phyloP scores from a whole-genome alignment of 1,140 invertebrate genomes.

The Andricus grossulariae region DNA sequence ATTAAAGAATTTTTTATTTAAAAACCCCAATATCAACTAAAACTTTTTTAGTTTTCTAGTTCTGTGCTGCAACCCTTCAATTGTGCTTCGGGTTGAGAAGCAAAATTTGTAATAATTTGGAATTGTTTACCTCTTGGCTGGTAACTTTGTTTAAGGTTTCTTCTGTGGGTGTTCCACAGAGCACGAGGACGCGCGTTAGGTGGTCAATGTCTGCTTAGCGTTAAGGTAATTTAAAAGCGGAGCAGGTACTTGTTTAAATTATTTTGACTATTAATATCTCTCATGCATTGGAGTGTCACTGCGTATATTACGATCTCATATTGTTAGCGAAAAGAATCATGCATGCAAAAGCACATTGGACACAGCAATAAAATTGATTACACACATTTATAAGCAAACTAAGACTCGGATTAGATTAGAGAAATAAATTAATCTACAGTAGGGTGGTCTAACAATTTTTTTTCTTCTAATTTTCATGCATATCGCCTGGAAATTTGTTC shows the following conservation, averaged over 20 bases:
- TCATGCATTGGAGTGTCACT: neutral
- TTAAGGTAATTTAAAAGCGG: constrained; percentile 70
- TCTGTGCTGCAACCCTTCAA: neutral
- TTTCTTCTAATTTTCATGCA: too few relatives aligned
- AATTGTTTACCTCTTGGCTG: constrained; percentile 87
- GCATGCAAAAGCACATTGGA: constrained; percentile 25
- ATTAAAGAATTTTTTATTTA: too few relatives aligned
- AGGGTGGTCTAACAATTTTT: too few relatives aligned
- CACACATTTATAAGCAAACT: constrained; percentile 17
- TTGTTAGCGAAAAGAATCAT: neutral
- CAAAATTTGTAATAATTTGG: constrained; percentile 10
- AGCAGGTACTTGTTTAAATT: constrained; percentile 41
- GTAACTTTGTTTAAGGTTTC: constrained; percentile 91
- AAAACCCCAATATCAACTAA: too few relatives aligned
- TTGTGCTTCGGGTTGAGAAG: neutral
- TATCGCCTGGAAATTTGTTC: too few relatives aligned
- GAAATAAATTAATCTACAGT: neutral
- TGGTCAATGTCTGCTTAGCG: constrained; percentile 91
- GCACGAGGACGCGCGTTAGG: constrained; percentile 90
- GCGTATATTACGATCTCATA: neutral
- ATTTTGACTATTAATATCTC: constrained; percentile 8
- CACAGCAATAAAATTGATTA: neutral
- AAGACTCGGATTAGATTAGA: neutral
- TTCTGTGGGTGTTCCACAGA: constrained; percentile 90
- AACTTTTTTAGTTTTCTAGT: too few relatives aligned